Evolutionary conservation across 2,888 invertebrate genomes (phyloP), one percentile per base, ranked within the genome.

Genomic region (Lycocerus yunnanus): DNA sequence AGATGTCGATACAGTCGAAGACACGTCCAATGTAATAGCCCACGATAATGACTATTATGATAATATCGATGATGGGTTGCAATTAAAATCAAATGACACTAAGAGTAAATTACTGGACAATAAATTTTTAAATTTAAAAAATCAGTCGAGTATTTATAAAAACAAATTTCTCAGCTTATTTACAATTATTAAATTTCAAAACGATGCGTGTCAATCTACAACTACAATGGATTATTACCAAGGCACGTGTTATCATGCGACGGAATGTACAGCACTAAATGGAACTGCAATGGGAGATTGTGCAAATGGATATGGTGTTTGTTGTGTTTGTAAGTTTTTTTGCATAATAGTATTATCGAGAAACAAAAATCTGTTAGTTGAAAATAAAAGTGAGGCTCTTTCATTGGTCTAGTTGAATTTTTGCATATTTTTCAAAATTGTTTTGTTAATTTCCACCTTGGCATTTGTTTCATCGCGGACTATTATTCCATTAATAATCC

Each of bases 241-340:
- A 82, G 95, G 95, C 0, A 90, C 90, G 18, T 95, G 95, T 83
- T 90, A 93, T 79, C 92, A 92, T 81, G 89, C 90, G 74, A 87
- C 89, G 43, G 92, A 94, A 82, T 95, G 95, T 83, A 86, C 88
- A 15, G 87, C 88, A 66, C 84, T 90, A 58, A 91, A 91, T 67
- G 94, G 94, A 1, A 88, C 88, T 6, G 85, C 89, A 1, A 89
- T 92, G 84, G 93, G 93, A n/a, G 84, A 88, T 1, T 94, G 94
- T 85, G 94, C 93, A 14, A 91, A 91, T 83, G 93, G 93, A 4
- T 92, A 91, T 82, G 94, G 93, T 11, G 91, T 91, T 21, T 94
- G 94, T 83, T 94, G 94, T 83, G 89, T 93, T 77, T 92, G 94
- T 94, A 89, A 92, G 93, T 91, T 80, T 10, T 1, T 5, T 60